Conservation (phyloP, 2,888 invertebrate genomes). For the Agrotis puta region DNA sequence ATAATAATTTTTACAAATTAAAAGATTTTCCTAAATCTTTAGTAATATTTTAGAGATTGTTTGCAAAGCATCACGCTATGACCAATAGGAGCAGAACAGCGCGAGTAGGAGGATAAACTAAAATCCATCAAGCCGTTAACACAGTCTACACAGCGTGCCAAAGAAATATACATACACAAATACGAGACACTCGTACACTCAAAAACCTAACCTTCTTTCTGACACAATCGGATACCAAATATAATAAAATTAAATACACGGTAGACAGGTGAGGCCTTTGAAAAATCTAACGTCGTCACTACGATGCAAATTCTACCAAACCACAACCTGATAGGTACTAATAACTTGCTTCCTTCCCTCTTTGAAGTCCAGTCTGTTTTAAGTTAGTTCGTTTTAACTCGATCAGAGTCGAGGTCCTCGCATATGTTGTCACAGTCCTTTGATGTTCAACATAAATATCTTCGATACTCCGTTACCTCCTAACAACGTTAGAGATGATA, state of each 20-base stretch:
- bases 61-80: too few relatives aligned
- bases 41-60: too few relatives aligned
- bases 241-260: background rate
- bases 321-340: conserved; percentile 70
- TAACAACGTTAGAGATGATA: conserved; percentile 32
- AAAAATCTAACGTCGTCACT: conserved; percentile 20
- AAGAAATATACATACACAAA: too few relatives aligned
- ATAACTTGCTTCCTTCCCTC: conserved; percentile 68
- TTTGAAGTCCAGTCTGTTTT: conserved; percentile 76
- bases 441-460: conserved; percentile 62
- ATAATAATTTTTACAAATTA: conserved; percentile 15
- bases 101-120: too few relatives aligned
- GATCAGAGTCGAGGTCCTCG: conserved; percentile 65
- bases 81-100: too few relatives aligned
- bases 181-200: too few relatives aligned
- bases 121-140: too few relatives aligned
- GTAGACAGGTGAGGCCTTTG: conserved; percentile 13
- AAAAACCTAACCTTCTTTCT: too few relatives aligned
- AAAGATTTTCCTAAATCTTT: conserved; percentile 17
- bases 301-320: conserved; percentile 63
- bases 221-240: too few relatives aligned
- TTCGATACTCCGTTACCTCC: conserved; percentile 29
- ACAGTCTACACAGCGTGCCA: too few relatives aligned
- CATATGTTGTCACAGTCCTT: conserved; percentile 52
- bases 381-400: conserved; percentile 77